Base-by-base conservation (phyloP, 2,797 vertebrate species). In the Alexandromys oeconomus region DNA sequence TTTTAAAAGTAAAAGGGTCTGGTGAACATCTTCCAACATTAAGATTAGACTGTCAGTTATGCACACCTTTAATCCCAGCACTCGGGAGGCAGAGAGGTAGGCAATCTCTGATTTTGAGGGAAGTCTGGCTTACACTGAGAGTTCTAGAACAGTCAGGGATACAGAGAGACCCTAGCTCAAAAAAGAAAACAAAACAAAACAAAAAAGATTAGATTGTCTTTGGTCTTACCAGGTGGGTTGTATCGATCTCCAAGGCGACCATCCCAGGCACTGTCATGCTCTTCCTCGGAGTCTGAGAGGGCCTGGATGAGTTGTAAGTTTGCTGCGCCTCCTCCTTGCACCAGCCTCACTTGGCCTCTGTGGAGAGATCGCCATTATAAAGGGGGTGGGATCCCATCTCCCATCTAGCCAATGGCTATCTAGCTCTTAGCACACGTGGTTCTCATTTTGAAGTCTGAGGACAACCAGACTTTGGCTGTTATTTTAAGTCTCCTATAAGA, bases 261-360 rank as follows among this genome's bases (percentile, higher is more conserved):
- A 67, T 99, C 99, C 99, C 99, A 99, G 77, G 99, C 99, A 79
- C 98, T 99, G 95, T 99, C 99, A 43, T 99, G 99, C 97, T 99
- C 99, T 96, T 99, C 99, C 34, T 99, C 99, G 0, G 99, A 99
- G 98, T 99, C 99, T 0, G 99, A 99, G 97, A 99, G 99, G 0
- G 99, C 99, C 98, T 99, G 99, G 98, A 99, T 99, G 93, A 99
- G 98, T 98, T 99, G 99, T 92, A 99, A 98, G 61, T 99, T 99
- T 4, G 99, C 99, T 31, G 99, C 98, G 92, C 99, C 99, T 34
- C 99, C 99, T 97, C 99, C 99, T 97, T 99, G 99, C 98, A 99
- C 99, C 99, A 99, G 98, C 93, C 99, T 98, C 91, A 99, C 99
- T 98, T 99, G 99, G 98, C 99, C 99, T 99, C 99, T 99, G 95